Conservation (phyloP, 2,888 invertebrate genomes). For the Galeopsomyia nigrocyanea region DNA sequence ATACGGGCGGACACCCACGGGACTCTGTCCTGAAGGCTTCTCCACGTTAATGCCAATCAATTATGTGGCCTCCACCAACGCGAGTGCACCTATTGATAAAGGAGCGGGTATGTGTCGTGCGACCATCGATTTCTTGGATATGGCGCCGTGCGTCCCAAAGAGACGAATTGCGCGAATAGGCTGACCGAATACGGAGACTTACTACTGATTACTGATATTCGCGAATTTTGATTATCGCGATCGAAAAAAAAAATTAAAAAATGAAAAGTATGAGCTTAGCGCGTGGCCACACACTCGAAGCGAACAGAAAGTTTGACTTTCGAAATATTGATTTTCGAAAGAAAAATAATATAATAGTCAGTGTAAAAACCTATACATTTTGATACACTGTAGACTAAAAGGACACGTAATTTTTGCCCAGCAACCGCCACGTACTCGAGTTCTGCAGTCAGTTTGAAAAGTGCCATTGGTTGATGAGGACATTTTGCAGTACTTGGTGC, state of each 20-base stretch:
- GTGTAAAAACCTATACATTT: too few relatives aligned
- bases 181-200: not conserved
- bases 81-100: slow-evolving; percentile 46
- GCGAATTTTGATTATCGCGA: not conserved
- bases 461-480: too few relatives aligned
- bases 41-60: slow-evolving; percentile 66
- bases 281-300: too few relatives aligned
- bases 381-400: too few relatives aligned
- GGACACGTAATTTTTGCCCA: too few relatives aligned
- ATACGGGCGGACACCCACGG: slow-evolving; percentile 29
- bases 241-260: not conserved
- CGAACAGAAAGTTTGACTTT: too few relatives aligned
- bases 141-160: not conserved
- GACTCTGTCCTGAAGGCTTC: slow-evolving; percentile 14
- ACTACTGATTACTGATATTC: slow-evolving; percentile 13
- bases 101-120: not conserved
- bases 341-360: too few relatives aligned
- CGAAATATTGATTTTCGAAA: too few relatives aligned
- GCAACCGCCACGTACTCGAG: too few relatives aligned
- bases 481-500: too few relatives aligned
- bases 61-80: slow-evolving; percentile 58
- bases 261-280: too few relatives aligned
- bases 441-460: too few relatives aligned
- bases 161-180: not conserved
- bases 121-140: slow-evolving; percentile 30